Base-by-base conservation (phyloP, 2,113 vertebrate species). In the Epinephelus lanceolatus region DNA sequence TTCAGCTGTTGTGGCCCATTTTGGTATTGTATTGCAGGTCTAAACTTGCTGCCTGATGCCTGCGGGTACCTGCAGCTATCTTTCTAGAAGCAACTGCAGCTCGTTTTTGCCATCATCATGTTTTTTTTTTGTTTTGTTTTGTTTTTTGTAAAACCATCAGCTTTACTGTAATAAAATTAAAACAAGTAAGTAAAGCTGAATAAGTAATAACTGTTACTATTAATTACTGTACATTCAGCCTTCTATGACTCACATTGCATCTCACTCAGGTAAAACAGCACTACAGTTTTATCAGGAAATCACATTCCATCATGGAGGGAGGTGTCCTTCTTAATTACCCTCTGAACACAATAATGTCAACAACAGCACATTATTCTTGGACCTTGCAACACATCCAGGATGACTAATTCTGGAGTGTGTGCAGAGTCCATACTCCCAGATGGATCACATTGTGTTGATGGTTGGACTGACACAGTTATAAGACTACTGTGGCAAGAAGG, bases 371-470 rank as follows among this genome's bases (percentile, higher is more conserved):
- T 65, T 52, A 81, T 63, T 80, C 42, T 21, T 85, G 69, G 74
- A 78, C 72, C 71, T 92, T 91, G 85, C 85, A 89, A 89, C 87
- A 91, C 18, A 70, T 83, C 42, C 42, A 86, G 51, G 42, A 84
- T 94, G 92, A 92, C 80, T 92, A 92, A 91, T 61, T 56, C 80
- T 85, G 63, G 51, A 88, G 59, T 76, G 47, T 27, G 66, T 85
- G 84, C 84, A 69, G 59, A 74, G 90, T 86, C 78, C 80, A 71
- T 73, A 67, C 75, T 87, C 53, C 71, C 71, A 65, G 67, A 83
- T 77, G 79, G 84, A 61, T 88, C 78, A 53, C 55, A 5, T 40
- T 70, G 73, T 73, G 55, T 71, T 83, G 55, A 56, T 76, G 57
- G 40, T 56, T 67, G 69, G 68, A 82, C 56, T 76, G 47, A 87